A percentile compares a stretch with the other conserved stretches of the same genome.
These are phyloP conservation scores for Agonopterix heracliana DNA, from an alignment of 2,888 invertebrate genomes.

Conservation along the genomic window DNA sequence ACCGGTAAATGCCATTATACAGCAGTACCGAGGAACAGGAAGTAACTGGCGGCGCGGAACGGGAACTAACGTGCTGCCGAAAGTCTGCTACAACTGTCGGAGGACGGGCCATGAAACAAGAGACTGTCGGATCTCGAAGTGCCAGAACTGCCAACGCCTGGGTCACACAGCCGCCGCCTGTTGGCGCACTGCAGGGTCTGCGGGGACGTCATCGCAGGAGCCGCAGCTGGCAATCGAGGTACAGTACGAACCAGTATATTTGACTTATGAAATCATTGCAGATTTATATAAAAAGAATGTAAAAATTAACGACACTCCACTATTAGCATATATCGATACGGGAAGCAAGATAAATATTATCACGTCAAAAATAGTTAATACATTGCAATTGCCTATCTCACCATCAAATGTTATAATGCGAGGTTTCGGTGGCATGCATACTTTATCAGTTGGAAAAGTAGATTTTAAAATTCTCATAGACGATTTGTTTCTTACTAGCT, in stretches of 20 bases:
- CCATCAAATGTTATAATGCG: background rate
- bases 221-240: background rate
- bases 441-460: slow-evolving; percentile 2
- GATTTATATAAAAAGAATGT: slow-evolving; percentile 5
- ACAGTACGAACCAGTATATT: background rate
- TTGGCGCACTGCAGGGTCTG: slow-evolving; percentile 2
- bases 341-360: slow-evolving; percentile 6
- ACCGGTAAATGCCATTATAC: too few relatives aligned
- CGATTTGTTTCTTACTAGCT: slow-evolving; percentile 2
- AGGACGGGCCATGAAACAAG: slow-evolving; percentile 1
- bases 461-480: slow-evolving; percentile 1
- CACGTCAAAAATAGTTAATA: background rate
- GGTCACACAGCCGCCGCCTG: slow-evolving; percentile 2
- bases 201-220: background rate
- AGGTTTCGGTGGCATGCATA: slow-evolving; percentile 1
- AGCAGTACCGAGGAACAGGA: too few relatives aligned
- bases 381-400: background rate
- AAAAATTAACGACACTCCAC: background rate
- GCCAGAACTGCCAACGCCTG: slow-evolving; percentile 3
- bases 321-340: slow-evolving; percentile 3
- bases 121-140: slow-evolving; percentile 1
- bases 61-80: background rate
- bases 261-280: slow-evolving; percentile 1
- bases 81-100: slow-evolving; percentile 4
- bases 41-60: too few relatives aligned